phyloP scores from a whole-genome alignment of 2,888 invertebrate species.

The Drosophila anceps region DNA sequence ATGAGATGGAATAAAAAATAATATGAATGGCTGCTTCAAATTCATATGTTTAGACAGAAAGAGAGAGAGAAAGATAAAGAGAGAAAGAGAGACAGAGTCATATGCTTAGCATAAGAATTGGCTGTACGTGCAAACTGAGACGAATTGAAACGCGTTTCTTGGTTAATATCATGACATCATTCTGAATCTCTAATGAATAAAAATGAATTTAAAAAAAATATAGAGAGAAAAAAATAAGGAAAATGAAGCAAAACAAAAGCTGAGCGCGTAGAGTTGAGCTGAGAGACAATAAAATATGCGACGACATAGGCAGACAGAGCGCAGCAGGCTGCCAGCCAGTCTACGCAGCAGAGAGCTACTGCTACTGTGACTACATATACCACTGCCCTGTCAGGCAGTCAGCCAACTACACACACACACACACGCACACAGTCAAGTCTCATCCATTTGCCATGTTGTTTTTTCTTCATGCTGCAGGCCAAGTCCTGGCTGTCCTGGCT shows the following conservation, averaged over 20 bases:
- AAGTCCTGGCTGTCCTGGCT: conserved; percentile 39
- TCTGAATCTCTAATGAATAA: conserved; percentile 70
- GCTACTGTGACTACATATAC: conserved; percentile 16
- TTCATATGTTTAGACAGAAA: conserved; percentile 20
- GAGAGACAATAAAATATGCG: conserved; percentile 61
- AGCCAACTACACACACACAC: conserved; percentile 33
- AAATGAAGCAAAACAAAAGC: conserved; percentile 16
- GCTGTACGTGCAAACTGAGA: conserved; percentile 52
- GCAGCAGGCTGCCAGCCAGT: conserved; percentile 74
- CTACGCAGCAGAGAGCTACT: conserved; percentile 54
- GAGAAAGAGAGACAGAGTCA: conserved; percentile 16
- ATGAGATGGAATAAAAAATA: conserved; percentile 35
- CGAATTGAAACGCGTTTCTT: conserved; percentile 20
- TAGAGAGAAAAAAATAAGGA: conserved; percentile 39
- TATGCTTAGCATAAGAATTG: conserved; percentile 56
- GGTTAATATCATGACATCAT: conserved; percentile 74
- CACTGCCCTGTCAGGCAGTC: conserved; percentile 41
- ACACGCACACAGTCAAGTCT: conserved; percentile 30
- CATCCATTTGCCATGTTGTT: conserved; percentile 44
- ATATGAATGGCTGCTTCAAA: conserved; percentile 32
- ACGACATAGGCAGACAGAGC: conserved; percentile 40
- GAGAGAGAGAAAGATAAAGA: neutral
- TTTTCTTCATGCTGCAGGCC: conserved; percentile 53
- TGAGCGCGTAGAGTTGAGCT: neutral
- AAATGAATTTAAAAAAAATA: conserved; percentile 70